These are phyloP conservation scores for Alligator mississippiensis DNA, from an alignment of 2,113 vertebrate genomes.

Conservation along the genomic window DNA sequence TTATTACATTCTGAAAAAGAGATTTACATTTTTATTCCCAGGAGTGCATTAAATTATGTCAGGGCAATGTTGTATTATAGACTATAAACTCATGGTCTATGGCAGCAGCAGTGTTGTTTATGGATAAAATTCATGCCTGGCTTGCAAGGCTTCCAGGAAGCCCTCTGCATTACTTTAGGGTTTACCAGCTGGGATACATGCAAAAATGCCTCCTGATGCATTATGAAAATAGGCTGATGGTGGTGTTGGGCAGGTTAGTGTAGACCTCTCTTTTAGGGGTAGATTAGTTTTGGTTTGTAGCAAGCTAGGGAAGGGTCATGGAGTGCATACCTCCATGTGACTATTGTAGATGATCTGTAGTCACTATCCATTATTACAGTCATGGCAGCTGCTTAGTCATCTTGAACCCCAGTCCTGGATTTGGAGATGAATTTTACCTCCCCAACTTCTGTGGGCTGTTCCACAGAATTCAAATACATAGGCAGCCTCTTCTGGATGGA, in stretches of 20 bases:
- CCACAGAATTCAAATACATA: background rate
- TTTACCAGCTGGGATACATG: background rate
- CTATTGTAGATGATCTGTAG: background rate
- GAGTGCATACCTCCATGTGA: fast-evolving
- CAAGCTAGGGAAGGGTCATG: background rate
- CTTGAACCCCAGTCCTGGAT: background rate
- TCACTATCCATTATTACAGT: background rate
- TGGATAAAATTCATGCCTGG: background rate
- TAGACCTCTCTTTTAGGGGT: background rate
- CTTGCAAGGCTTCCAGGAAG: background rate
- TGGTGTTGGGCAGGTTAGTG: background rate
- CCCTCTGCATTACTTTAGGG: background rate
- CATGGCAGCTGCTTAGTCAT: background rate
- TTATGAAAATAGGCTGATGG: background rate
- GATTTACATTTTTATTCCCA: background rate
- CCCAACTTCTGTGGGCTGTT: background rate
- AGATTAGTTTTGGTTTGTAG: background rate
- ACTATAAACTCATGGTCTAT: background rate
- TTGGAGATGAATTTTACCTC: background rate
- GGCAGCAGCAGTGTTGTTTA: background rate
- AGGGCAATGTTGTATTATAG: background rate
- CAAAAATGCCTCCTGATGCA: background rate
- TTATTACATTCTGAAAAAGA: background rate
- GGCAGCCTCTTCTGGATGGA: background rate
- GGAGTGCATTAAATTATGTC: background rate